A percentile compares a stretch with the other conserved stretches of the same genome.
phyloP scores from a whole-genome alignment of 2,113 vertebrate species.

The Elephas maximus region DNA sequence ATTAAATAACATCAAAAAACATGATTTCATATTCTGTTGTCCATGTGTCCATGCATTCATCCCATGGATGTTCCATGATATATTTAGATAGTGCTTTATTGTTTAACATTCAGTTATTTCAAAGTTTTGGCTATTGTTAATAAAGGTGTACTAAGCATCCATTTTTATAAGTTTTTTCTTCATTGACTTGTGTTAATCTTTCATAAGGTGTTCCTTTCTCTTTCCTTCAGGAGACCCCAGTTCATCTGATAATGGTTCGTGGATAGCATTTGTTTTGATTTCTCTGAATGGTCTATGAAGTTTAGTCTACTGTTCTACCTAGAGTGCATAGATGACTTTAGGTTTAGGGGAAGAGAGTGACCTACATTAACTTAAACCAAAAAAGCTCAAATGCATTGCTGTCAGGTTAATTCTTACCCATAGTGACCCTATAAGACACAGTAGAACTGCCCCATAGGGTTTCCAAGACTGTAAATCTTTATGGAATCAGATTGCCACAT shows the following conservation, averaged over 20 bases:
- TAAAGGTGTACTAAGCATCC: neutral
- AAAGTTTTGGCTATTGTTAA: neutral
- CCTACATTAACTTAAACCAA: neutral
- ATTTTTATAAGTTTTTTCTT: neutral
- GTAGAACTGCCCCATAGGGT: too few species aligned
- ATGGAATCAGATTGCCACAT: too few species aligned
- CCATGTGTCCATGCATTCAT: neutral
- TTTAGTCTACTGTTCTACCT: neutral
- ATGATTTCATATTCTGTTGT: neutral
- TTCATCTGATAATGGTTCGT: neutral
- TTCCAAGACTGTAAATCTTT: too few species aligned
- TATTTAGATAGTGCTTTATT: neutral
- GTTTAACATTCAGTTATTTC: neutral
- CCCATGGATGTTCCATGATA: neutral
- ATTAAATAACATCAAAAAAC: constrained; percentile 15
- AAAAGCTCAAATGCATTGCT: too few species aligned
- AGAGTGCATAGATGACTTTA: neutral
- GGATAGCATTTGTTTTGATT: neutral
- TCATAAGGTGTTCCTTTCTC: neutral
- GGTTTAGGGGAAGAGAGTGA: neutral
- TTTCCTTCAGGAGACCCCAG: neutral
- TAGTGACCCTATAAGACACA: too few species aligned
- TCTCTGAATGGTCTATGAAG: neutral
- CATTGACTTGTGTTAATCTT: neutral
- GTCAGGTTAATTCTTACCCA: too few species aligned